Conservation (phyloP, 1,140 invertebrate species). For the Lucilia cuprina region DNA sequence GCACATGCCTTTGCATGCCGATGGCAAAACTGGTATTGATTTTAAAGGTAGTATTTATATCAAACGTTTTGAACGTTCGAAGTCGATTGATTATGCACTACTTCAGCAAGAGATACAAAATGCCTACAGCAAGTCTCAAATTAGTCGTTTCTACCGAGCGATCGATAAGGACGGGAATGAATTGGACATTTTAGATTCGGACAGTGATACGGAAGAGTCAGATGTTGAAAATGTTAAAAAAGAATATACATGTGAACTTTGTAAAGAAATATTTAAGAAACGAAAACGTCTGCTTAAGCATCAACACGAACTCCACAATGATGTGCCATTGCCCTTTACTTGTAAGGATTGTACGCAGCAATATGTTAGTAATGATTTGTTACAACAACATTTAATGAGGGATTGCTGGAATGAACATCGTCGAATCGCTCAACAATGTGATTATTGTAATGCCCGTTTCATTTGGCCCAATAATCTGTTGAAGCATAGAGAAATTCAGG, state of each 20-base stretch:
- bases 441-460: conserved; percentile 45
- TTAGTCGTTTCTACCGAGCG: conserved; percentile 51
- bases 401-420: conserved; percentile 45
- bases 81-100: conserved; percentile 38
- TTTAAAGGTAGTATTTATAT: conserved; percentile 42
- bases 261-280: conserved; percentile 36
- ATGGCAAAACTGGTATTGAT: conserved; percentile 45
- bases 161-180: conserved; percentile 48
- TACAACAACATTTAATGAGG: conserved; percentile 47
- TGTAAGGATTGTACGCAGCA: conserved; percentile 44
- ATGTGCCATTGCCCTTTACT: conserved; percentile 33
- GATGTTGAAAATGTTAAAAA: not conserved
- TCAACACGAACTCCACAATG: conserved; percentile 43
- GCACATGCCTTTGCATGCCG: conserved; percentile 45
- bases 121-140: conserved; percentile 30
- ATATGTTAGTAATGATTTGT: conserved; percentile 45
- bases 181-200: conserved; percentile 52
- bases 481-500: conserved; percentile 41
- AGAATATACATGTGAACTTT: conserved; percentile 45
- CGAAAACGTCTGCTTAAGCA: conserved; percentile 43
- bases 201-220: conserved; percentile 47
- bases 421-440: conserved; percentile 41
- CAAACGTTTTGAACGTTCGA: conserved; percentile 24
- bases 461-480: conserved; percentile 50
- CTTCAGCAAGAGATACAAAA: conserved; percentile 46